Base-by-base conservation (phyloP, 2,113 vertebrate species). In the Anoplopoma fimbria region DNA sequence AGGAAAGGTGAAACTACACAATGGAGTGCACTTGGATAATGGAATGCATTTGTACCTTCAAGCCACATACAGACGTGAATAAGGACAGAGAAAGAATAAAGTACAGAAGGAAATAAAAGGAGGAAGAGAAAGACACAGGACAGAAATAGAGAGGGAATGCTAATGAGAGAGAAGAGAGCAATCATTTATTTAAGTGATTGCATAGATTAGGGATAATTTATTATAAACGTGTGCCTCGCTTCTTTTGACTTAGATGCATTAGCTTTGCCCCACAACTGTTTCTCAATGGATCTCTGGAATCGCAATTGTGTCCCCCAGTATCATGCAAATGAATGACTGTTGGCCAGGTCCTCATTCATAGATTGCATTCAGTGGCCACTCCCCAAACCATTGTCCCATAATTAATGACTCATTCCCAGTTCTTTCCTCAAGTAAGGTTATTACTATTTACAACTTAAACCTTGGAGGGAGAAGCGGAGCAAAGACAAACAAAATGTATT, bases 181-280 rank as follows among this genome's bases (percentile, higher is more conserved):
- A 92, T 94, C 83, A 91, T 88, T 89, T 89, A 77, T 89, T 89
- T 83, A 88, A 92, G 90, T 91, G 91, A 94, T 91, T 91, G 86
- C 85, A 89, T 70, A 89, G 91, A 91, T 90, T 86, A 86, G 84
- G 81, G 87, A 91, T 89, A 87, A 90, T 91, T 89, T 91, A 90
- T 94, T 91, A 89, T 84, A 69, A 91, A 93, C 91, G 88, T 87
- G 87, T 67, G 79, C 81, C 82, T 79, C 68, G 85, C 83, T 84
- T 83, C 82, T 78, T 88, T 89, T 91, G 90, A 93, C 89, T 90
- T 88, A 81, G 88, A 93, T 91, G 90, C 91, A 93, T 93, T 90
- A 93, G 93, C 82, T 87, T 91, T 76, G 87, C 85, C 88, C 74
- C 76, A 79, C 76, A 85, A 93, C 87, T 90, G 87, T 89, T 89